Conservation (phyloP, 2,113 vertebrate genomes). For the Hemicordylus capensis region DNA sequence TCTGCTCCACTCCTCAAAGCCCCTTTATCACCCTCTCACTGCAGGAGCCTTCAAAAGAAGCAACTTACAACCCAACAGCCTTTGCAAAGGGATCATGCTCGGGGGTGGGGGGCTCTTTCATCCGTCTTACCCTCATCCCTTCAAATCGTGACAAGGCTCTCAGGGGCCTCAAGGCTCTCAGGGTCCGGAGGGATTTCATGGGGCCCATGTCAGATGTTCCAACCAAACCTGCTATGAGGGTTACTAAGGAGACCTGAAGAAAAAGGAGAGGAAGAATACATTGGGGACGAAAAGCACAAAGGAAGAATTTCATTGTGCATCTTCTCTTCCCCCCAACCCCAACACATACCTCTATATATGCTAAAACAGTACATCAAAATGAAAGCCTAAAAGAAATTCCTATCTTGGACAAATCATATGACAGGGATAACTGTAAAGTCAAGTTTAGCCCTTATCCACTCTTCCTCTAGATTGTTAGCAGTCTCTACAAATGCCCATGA, state of each 20-base stretch:
- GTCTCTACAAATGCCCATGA: background rate
- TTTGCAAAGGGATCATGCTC: background rate
- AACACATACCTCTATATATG: background rate
- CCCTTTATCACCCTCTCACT: background rate
- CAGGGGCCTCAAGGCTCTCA: slow-evolving; percentile 90
- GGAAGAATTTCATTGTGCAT: background rate
- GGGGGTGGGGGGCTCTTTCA: background rate
- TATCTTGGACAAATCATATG: background rate
- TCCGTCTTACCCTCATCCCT: slow-evolving; percentile 91
- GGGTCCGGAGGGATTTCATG: slow-evolving; percentile 90
- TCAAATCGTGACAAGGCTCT: slow-evolving; percentile 93
- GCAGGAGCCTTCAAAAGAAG: background rate
- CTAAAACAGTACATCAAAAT: background rate
- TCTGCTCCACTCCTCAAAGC: background rate
- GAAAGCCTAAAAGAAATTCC: background rate
- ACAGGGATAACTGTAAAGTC: background rate
- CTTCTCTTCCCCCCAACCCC: background rate
- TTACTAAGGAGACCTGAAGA: slow-evolving; percentile 86
- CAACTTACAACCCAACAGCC: background rate
- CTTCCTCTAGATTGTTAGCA: background rate
- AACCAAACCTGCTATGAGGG: slow-evolving; percentile 78
- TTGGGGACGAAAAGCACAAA: background rate
- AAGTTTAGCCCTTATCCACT: background rate
- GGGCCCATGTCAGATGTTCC: slow-evolving; percentile 81
- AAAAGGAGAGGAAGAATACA: slow-evolving; percentile 22